Conservation (phyloP, 2,797 vertebrate genomes). For the Buceros bicornis region DNA sequence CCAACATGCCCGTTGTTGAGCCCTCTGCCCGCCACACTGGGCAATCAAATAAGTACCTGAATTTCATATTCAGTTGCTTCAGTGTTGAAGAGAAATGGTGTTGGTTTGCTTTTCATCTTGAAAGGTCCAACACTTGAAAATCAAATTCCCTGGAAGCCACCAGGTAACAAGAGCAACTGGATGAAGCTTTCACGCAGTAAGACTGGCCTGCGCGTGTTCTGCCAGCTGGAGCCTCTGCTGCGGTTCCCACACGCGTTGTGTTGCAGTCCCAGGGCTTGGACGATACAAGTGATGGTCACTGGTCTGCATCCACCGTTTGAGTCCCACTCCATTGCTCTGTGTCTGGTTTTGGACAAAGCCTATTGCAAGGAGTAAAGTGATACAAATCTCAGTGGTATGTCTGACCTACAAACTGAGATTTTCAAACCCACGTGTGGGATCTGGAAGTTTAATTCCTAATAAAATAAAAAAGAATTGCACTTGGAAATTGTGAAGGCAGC, state of each 20-base stretch:
- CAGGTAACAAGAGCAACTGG: neutral
- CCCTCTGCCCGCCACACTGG: neutral
- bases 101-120: neutral
- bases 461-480: neutral
- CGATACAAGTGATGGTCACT: neutral
- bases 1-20: neutral
- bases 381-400: neutral
- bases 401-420: neutral
- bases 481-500: conserved; percentile 3
- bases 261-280: neutral
- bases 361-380: neutral
- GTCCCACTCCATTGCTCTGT: neutral
- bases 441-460: neutral
- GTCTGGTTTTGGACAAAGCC: neutral
- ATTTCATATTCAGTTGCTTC: neutral
- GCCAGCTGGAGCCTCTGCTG: neutral
- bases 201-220: neutral
- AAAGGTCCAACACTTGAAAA: neutral
- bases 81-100: neutral
- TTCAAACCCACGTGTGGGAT: neutral
- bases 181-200: neutral
- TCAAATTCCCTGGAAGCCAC: neutral
- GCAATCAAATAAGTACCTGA: neutral
- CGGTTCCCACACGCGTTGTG: neutral
- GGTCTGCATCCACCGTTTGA: neutral